Evolutionary conservation across 2,113 vertebrate species (phyloP).

Genomic region (Stictonetta naevosa): DNA sequence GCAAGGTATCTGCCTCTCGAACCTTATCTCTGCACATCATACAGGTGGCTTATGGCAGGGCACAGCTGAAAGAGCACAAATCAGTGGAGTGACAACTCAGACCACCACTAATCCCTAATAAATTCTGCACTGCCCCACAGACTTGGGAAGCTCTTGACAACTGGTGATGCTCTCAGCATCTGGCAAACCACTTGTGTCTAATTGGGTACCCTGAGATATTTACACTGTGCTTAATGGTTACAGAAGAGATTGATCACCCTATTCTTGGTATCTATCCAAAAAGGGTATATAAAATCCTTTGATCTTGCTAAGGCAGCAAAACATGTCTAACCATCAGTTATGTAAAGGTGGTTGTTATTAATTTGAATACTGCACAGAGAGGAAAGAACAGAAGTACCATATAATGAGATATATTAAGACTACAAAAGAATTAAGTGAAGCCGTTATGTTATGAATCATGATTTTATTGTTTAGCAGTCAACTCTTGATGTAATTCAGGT

Average conservation of each 20-base stretch:
- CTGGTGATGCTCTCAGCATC: slow-evolving; percentile 57
- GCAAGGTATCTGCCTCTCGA: background rate
- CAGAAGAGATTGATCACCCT: slow-evolving; percentile 38
- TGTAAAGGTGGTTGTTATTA: slow-evolving; percentile 65
- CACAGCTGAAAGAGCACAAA: slow-evolving; percentile 59
- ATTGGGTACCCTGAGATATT: slow-evolving; percentile 48
- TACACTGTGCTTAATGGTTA: slow-evolving; percentile 43
- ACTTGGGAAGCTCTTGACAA: slow-evolving; percentile 57
- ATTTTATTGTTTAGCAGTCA: slow-evolving; percentile 64
- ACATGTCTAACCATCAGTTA: slow-evolving; percentile 59
- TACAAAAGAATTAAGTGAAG: slow-evolving; percentile 63
- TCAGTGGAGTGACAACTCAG: slow-evolving; percentile 42
- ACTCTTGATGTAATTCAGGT: slow-evolving; percentile 64
- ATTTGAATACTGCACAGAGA: slow-evolving; percentile 64
- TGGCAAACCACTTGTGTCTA: slow-evolving; percentile 47
- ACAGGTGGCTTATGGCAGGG: background rate
- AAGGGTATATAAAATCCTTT: slow-evolving; percentile 53
- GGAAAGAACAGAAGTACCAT: slow-evolving; percentile 69
- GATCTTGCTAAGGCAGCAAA: slow-evolving; percentile 61
- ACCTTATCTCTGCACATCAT: slow-evolving; percentile 28
- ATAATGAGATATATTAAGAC: slow-evolving; percentile 55
- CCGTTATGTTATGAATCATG: slow-evolving; percentile 56
- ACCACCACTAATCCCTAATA: slow-evolving; percentile 55
- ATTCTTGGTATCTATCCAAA: slow-evolving; percentile 48
- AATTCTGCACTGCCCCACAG: slow-evolving; percentile 54